A percentile compares a stretch with the other conserved stretches of the same genome.
Conservation (phyloP, 2,888 invertebrate genomes). For the Cataglyphis rosenhaueri region DNA sequence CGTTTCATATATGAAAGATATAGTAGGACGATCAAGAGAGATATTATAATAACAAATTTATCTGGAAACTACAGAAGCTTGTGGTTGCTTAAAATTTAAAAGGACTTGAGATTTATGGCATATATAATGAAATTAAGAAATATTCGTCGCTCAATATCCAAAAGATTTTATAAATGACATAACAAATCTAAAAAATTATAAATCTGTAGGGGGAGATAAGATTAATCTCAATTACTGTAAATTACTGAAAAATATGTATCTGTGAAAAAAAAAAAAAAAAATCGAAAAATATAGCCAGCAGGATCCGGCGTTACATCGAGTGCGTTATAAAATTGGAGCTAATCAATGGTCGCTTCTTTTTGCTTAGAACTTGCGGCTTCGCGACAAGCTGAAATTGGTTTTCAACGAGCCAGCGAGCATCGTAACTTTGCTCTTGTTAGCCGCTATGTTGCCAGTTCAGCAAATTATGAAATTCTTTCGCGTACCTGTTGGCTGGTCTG, state of each 20-base stretch:
- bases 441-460: conserved; percentile 68
- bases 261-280: background rate
- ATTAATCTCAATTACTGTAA: background rate
- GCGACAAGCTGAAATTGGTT: conserved; percentile 70
- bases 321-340: conserved; percentile 56
- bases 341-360: conserved; percentile 56
- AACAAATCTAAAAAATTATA: background rate
- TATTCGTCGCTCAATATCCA: background rate
- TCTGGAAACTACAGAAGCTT: background rate
- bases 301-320: background rate
- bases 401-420: conserved; percentile 58
- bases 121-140: background rate
- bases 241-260: background rate
- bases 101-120: background rate
- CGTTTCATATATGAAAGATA: background rate
- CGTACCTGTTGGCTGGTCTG: conserved; percentile 71
- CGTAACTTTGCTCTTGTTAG: conserved; percentile 70
- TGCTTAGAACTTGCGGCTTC: conserved; percentile 50
- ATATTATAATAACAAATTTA: background rate
- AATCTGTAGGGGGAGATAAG: background rate
- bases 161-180: background rate
- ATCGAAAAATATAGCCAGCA: background rate
- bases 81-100: background rate
- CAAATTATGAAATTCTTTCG: conserved; percentile 81
- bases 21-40: background rate